These are phyloP conservation scores for Neoaliturus tenellus DNA, from an alignment of 2,888 invertebrate species.

Conservation along the genomic window DNA sequence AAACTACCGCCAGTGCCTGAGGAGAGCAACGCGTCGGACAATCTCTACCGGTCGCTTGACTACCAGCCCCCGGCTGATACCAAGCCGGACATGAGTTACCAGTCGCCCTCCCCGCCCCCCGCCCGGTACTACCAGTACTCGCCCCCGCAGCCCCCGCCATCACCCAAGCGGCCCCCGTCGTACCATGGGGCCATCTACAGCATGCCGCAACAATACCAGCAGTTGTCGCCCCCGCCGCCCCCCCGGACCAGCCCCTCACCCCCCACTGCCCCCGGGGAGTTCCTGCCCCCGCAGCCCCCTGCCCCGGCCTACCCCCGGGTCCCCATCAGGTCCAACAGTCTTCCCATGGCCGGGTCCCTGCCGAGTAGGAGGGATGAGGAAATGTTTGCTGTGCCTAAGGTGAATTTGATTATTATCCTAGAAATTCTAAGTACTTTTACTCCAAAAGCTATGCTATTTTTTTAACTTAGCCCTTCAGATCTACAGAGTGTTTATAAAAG, in stretches of 20 bases:
- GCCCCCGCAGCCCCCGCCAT: conserved; percentile 23
- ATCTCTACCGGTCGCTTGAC: conserved; percentile 49
- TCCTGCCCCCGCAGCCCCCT: conserved; percentile 41
- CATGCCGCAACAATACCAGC: conserved; percentile 61
- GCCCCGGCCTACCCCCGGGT: conserved; percentile 37
- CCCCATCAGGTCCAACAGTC: conserved; percentile 57
- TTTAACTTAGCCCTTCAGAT: too few species aligned
- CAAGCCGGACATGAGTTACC: conserved; percentile 39
- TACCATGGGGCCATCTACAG: conserved; percentile 24
- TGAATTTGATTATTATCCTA: conserved; percentile 61
- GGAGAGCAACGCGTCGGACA: conserved; percentile 70
- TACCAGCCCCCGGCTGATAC: neutral
- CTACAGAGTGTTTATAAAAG: too few species aligned
- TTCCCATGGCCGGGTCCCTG: conserved; percentile 54
- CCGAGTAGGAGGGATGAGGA: conserved; percentile 70
- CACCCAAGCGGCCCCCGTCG: conserved; percentile 36
- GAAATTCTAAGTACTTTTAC: too few species aligned
- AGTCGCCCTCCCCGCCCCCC: conserved; percentile 28
- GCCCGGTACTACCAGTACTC: conserved; percentile 38
- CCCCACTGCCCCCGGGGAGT: conserved; percentile 13
- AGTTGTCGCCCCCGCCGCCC: conserved; percentile 63
- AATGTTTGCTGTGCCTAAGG: conserved; percentile 74
- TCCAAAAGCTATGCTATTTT: too few species aligned
- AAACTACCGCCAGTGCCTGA: conserved; percentile 79
- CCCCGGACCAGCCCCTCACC: conserved; percentile 54